Evolutionary conservation across 1,140 invertebrate species (phyloP), one percentile per base, ranked within the genome.

Genomic region (Sinella curviseta): DNA sequence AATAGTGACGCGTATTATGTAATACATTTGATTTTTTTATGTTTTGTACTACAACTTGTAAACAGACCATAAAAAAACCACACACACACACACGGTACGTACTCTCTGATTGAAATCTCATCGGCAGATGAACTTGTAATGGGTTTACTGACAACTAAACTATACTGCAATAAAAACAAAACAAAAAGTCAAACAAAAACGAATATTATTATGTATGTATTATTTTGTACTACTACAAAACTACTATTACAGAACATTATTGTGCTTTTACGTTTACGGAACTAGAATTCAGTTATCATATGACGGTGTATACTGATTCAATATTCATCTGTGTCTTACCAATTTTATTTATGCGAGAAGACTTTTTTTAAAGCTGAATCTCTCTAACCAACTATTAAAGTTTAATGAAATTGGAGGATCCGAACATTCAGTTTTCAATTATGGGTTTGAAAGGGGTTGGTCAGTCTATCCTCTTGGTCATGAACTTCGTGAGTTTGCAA

Each of bases 401-500:
- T 8, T 48, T 48, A 48, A 48, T 48, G 39, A 8, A 48, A 48
- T 48, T 48, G 39, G 39, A 48, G 39, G 20, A 20, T 48, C 39
- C 24, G 57, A 65, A 65, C 57, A 26, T 14, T 65, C 26, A 65
- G 16, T n/a, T 65, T 65, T 65, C 57, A 65, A 31, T 70, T 70
- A 70, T 70, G 26, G 26, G 12, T 4, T 33, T 17, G 30, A 70
- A 33, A 70, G 12, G 65, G 65, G 31, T 24, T 70, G 65, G 65
- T 24, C 30, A 31, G 65, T 3, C 30, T 70, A 31, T 70, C 65
- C 65, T 70, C 30, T 70, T 70, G 30, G 65, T 70, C 65, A 70
- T 70, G 65, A 70, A 30, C 30, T 70, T 70, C 65, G 65, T 70
- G 65, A 70, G 65, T 33, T 65, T 14, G 65, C 8, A 30, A 30